Conservation (phyloP, 1,140 invertebrate species). For the Aphis gossypii region DNA sequence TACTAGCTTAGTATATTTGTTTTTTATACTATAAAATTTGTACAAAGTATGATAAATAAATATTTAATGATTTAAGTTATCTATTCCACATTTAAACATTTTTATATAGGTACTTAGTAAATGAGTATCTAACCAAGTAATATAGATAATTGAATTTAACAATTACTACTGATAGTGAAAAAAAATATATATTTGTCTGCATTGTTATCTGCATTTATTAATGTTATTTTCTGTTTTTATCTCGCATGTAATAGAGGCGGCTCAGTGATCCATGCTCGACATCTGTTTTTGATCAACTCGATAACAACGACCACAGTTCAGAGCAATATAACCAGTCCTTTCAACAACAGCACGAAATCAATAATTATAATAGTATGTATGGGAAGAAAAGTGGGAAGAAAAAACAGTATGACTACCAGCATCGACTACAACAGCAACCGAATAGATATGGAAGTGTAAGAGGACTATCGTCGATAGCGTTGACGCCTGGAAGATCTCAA, state of each 20-base stretch:
- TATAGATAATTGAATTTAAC: background rate
- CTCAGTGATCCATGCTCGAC: constrained; percentile 36
- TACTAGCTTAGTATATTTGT: background rate
- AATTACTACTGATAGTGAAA: background rate
- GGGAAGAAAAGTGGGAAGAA: background rate
- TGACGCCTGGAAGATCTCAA: background rate
- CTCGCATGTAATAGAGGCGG: background rate
- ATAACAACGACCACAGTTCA: background rate
- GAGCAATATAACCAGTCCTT: background rate
- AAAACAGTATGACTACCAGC: background rate
- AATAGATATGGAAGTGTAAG: background rate
- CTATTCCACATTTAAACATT: background rate
- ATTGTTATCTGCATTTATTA: background rate
- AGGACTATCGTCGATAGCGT: background rate
- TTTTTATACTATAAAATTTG: background rate
- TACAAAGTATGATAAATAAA: background rate
- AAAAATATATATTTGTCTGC: background rate
- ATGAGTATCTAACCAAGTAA: background rate
- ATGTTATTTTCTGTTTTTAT: background rate
- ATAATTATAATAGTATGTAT: background rate
- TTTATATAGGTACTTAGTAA: background rate
- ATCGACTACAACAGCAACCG: background rate
- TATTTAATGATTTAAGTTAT: background rate
- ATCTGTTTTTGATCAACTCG: background rate
- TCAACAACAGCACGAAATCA: background rate